phyloP scores from a whole-genome alignment of 2,113 vertebrate genomes.

The Petaurus breviceps region DNA sequence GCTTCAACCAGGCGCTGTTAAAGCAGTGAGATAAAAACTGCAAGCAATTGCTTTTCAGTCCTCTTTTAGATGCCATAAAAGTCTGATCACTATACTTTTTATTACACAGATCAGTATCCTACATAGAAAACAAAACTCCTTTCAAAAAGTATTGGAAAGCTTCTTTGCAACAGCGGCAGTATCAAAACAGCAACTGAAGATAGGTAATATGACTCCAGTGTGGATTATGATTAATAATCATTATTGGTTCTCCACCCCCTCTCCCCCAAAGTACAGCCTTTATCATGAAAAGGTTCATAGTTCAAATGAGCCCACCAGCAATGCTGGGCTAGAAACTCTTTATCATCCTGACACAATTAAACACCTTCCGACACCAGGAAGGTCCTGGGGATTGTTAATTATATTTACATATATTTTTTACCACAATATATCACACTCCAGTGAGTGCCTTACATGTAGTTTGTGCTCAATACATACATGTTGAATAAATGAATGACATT shows the following conservation, averaged over 20 bases:
- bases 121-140: neutral
- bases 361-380: neutral
- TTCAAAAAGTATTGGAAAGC: neutral
- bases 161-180: neutral
- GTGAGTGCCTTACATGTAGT: constrained; percentile 2
- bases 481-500: neutral
- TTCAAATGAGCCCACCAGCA: constrained; percentile 34
- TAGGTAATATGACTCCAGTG: neutral
- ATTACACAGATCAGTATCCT: constrained; percentile 20
- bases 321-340: neutral
- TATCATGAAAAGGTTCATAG: neutral
- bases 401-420: neutral
- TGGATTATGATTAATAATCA: neutral
- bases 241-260: constrained; percentile 19
- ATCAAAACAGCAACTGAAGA: neutral
- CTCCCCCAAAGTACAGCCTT: neutral
- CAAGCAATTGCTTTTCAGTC: constrained; percentile 22
- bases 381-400: constrained; percentile 48
- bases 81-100: constrained; percentile 63
- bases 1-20: constrained; percentile 34
- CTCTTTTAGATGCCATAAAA: constrained; percentile 17
- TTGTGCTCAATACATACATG: constrained; percentile 26
- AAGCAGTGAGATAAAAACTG: constrained; percentile 49
- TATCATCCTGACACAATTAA: neutral
- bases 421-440: neutral